These are phyloP conservation scores for Ptilorrhoa leucosticta DNA, from an alignment of 2,113 vertebrate genomes.

Conservation along the genomic window DNA sequence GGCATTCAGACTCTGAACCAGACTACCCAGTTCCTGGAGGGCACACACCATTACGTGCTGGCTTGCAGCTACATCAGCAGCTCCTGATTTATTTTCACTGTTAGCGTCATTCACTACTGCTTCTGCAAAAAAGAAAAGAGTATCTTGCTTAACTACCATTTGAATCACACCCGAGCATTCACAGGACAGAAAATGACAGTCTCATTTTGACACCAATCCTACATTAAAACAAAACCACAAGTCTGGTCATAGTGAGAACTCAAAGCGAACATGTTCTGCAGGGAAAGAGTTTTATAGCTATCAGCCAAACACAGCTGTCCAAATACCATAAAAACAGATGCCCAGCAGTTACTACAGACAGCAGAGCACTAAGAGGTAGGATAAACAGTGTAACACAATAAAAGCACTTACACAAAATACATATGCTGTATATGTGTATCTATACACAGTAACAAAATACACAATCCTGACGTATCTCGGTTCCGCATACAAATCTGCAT, in stretches of 20 bases:
- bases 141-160: neutral
- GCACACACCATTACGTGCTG: constrained; percentile 99
- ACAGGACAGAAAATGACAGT: neutral
- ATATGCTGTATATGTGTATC: neutral
- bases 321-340: neutral
- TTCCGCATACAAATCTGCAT: neutral
- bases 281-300: neutral
- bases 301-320: neutral
- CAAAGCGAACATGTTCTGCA: neutral
- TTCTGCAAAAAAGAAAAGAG: constrained; percentile 74
- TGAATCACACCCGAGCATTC: neutral
- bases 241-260: neutral
- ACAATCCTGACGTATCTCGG: neutral
- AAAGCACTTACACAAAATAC: neutral
- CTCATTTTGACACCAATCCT: neutral
- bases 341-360: neutral
- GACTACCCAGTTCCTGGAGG: constrained; percentile 92
- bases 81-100: constrained; percentile 90
- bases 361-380: neutral
- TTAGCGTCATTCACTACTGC: constrained; percentile 93
- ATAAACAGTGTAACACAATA: neutral
- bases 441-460: neutral
- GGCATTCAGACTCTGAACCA: constrained; percentile 94
- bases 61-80: constrained; percentile 92
- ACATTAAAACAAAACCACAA: neutral